Evolutionary conservation across 2,888 invertebrate species (phyloP).

Genomic region (Autographa pulchrina): DNA sequence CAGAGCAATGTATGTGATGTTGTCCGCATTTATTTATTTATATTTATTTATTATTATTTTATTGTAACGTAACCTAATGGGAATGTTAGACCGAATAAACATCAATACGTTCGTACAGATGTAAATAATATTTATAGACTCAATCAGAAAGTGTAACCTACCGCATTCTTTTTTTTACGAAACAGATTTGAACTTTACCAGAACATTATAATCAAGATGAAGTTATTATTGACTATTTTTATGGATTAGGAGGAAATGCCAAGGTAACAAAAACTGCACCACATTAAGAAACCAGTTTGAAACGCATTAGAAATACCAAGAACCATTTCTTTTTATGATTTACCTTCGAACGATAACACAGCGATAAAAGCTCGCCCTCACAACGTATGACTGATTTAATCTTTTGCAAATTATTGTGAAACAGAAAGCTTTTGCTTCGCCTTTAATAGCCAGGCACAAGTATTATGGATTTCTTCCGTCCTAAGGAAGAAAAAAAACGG

Average conservation of each 20-base stretch:
- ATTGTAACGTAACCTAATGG: background rate
- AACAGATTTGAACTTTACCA: no score
- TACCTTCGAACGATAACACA: background rate
- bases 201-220: no score
- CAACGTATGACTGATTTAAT: background rate
- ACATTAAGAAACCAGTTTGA: background rate
- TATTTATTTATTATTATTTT: no score
- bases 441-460: no score
- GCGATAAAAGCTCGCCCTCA: slow-evolving; percentile 4
- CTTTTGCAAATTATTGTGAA: background rate
- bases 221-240: no score
- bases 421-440: no score
- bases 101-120: slow-evolving; percentile 1
- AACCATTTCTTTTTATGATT: background rate
- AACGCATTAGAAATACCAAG: slow-evolving; percentile 4
- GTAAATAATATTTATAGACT: background rate
- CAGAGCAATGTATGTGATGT: no score
- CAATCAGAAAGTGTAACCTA: background rate
- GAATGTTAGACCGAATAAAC: background rate
- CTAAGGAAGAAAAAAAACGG: no score
- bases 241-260: background rate
- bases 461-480: no score
- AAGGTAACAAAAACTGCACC: background rate
- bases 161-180: background rate
- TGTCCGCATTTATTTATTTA: no score